Evolutionary conservation across 2,797 vertebrate genomes (phyloP).

Genomic region (Xenops minutus): DNA sequence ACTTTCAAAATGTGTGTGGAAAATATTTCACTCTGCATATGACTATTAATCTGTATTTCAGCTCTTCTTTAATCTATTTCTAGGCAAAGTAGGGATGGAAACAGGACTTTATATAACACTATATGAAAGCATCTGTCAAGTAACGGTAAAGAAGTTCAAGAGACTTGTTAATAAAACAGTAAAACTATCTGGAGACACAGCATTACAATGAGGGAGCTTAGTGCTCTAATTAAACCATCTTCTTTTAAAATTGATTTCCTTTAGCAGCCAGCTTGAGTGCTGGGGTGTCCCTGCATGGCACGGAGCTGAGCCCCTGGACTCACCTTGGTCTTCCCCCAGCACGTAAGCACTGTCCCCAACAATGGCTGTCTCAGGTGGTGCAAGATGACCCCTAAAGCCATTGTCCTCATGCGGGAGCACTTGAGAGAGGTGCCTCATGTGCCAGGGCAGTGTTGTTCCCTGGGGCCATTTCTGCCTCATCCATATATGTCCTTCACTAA

Average conservation of each 20-base stretch:
- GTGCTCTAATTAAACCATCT: slow-evolving; percentile 5
- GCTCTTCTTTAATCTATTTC: slow-evolving; percentile 16
- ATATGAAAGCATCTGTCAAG: slow-evolving; percentile 41
- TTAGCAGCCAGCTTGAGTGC: neutral
- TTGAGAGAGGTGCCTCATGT: neutral
- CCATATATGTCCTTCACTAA: neutral
- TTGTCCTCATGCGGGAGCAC: accelerated
- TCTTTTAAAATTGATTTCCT: slow-evolving; percentile 7
- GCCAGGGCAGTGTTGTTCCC: accelerated
- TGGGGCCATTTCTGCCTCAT: neutral
- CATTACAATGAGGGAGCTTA: neutral
- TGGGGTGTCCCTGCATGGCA: accelerated
- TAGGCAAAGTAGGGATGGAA: neutral
- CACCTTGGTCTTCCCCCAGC: accelerated
- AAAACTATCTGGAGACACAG: neutral
- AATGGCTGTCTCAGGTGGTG: neutral
- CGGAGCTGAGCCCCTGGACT: accelerated
- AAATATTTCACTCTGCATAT: neutral
- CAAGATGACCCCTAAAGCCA: neutral
- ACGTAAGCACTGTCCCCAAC: accelerated
- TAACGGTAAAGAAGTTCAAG: neutral
- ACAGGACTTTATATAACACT: neutral
- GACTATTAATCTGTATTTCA: neutral
- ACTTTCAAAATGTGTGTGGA: neutral
- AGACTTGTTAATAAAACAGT: slow-evolving; percentile 21